Percentiles rank a stretch among this genome's conserved stretches.
Conservation (phyloP, 2,113 vertebrate genomes). For the Thunnus thynnus region DNA sequence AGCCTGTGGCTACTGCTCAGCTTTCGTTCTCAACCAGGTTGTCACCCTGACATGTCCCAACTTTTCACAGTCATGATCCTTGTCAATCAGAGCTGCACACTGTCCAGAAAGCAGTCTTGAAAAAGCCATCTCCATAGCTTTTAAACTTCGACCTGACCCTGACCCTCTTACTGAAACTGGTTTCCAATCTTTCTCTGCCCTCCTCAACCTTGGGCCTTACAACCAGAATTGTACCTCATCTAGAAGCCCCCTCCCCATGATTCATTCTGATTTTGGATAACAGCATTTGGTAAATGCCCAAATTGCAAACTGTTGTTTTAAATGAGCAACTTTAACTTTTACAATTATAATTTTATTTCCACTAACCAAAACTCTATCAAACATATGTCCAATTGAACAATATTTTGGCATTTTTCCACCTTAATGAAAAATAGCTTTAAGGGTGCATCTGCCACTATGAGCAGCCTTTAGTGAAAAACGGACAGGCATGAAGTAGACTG, state of each 20-base stretch:
- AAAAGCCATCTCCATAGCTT: no score
- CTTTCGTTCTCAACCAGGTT: no score
- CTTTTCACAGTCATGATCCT: no score
- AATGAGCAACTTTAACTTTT: not conserved
- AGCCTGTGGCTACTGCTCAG: no score
- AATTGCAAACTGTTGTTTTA: not conserved
- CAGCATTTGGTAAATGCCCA: no score
- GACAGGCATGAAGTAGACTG: slow-evolving; percentile 64
- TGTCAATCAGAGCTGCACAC: no score
- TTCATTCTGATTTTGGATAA: no score
- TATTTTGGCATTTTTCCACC: not conserved
- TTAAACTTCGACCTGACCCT: no score
- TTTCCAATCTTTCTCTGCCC: not conserved
- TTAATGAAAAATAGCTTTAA: slow-evolving; percentile 13
- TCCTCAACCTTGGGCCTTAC: not conserved
- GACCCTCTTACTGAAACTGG: no score
- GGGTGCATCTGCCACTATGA: not conserved
- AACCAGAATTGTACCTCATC: not conserved
- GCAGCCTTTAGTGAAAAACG: slow-evolving; percentile 60
- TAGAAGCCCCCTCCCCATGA: no score
- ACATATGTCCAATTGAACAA: not conserved
- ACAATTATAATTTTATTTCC: not conserved
- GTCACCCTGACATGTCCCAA: no score
- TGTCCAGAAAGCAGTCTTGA: no score
- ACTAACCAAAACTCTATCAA: not conserved